Base-by-base conservation (phyloP, 2,113 vertebrate genomes). In the Picathartes gymnocephalus region DNA sequence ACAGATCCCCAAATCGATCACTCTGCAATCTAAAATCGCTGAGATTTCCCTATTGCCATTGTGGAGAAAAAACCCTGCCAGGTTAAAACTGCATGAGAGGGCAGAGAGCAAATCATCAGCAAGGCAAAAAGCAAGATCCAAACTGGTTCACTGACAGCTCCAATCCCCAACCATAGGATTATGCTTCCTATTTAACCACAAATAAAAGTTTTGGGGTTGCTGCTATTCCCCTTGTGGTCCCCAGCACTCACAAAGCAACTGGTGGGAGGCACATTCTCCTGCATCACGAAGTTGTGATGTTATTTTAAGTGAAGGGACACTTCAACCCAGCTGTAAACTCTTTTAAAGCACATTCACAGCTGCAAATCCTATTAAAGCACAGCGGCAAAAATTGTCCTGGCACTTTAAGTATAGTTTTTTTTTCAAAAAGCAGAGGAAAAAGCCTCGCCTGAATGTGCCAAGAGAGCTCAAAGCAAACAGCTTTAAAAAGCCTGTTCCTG, bases 241-340 rank as follows among this genome's bases (percentile, higher is more conserved):
- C 13, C n/a, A 95, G 91, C 69, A 21, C 44, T 62, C 80, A 14
- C 33, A 80, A 48, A 95, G 81, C 87, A 35, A 44, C 81, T 30
- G 9, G 70, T 33, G 71, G 78, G 84, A 92, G 77, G 70, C 77
- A 48, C 44, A 0, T 54, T 40, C 81, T 68, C 65, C 80, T 6
- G 17, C 60, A 66, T 44, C 72, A 51, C 1, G 8, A 79, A 84
- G 89, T 77, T 68, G 60, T 65, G 24, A 19, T 6, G 20, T 72
- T 85, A 88, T 93, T 93, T 92, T 69, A 65, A 87, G 81, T 64
- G 19, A 74, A 83, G 53, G 73, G 84, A 74, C 56, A 48, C 92
- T 93, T 88, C 83, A 93, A 45, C 91, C 77, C 94, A 93, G 89
- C 86, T 96, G 86, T 57, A 92, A 92, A 81, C 65, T 91, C 81